Base-by-base conservation (phyloP, 1,140 invertebrate species). In the Bombus waltoni region DNA sequence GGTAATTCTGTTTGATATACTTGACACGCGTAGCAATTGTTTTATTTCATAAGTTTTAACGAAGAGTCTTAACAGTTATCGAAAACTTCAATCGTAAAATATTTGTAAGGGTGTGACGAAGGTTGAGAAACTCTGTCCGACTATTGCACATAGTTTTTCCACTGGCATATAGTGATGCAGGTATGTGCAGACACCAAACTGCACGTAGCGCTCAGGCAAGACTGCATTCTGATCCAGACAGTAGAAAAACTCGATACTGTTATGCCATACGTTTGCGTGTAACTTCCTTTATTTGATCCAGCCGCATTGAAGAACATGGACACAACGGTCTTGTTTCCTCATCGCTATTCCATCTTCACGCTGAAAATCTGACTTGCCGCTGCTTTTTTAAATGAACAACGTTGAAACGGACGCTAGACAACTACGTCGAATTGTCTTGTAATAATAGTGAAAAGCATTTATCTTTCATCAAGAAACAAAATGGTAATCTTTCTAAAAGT, bases 171-270 rank as follows among this genome's bases (percentile, higher is more conserved):
- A 68, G 70, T 25, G 57, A 87, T 80, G 78, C 82, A 82, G 80
- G 18, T 85, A 84, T 79, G 78, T 85, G 68, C 79, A 75, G 74
- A 74, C 81, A 65, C 71, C 47, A 38, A 78, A 78, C 76, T 68
- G 22, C 71, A 84, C 70, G 79, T 82, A 87, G 75, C 59, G 85
- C 70, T 78, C 70, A 65, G 47, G n/a, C 65, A 53, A 75, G 85
- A 57, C 77, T 83, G 85, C 74, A 89, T 90, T 90, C 89, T 90
- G 86, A 90, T 90, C 74, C 86, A 82, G 47, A 65, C 66, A 71
- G 74, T 71, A 76, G 83, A 88, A 90, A 90, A 90, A 89, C 86
- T 88, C 89, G 86, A 90, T 90, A 83, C 66, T 75, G 62, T 90
- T 83, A 76, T 87, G 86, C 86, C 76, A 85, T 89, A 90, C 85